phyloP scores from a whole-genome alignment of 2,888 invertebrate genomes.

The Gonocerus acuteangulatus region DNA sequence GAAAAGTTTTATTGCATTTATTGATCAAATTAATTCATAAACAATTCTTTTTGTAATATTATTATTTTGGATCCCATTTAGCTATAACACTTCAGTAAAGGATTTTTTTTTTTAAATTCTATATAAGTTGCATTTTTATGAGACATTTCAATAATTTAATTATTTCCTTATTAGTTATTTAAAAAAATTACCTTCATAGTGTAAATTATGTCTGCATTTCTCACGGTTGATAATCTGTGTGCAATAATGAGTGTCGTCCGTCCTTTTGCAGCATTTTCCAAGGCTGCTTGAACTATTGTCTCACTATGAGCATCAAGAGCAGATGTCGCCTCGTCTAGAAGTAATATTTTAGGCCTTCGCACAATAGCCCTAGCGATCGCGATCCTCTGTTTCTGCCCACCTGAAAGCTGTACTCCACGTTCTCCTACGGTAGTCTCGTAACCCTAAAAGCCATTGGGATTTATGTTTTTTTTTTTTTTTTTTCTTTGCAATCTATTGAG shows the following conservation, averaged over 20 bases:
- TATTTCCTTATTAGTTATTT: neutral
- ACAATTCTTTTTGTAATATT: too few relatives aligned
- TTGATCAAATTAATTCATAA: too few relatives aligned
- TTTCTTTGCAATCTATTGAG: too few relatives aligned
- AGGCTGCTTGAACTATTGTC: constrained; percentile 71
- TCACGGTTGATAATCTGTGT: constrained; percentile 44
- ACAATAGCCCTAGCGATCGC: constrained; percentile 83
- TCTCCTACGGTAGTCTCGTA: constrained; percentile 79
- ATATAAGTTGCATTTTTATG: too few relatives aligned
- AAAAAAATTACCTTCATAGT: constrained; percentile 40
- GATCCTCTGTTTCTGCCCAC: constrained; percentile 85
- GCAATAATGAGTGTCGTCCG: constrained; percentile 46
- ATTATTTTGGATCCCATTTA: too few relatives aligned
- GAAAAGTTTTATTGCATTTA: too few relatives aligned
- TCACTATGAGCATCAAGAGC: constrained; percentile 82
- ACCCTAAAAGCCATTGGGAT: constrained; percentile 51
- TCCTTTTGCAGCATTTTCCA: constrained; percentile 54
- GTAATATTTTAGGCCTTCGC: constrained; percentile 65
- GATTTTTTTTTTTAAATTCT: too few relatives aligned
- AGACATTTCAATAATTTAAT: too few relatives aligned
- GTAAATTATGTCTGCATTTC: constrained; percentile 42
- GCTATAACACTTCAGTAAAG: too few relatives aligned
- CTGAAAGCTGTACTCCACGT: constrained; percentile 70
- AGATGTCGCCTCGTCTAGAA: constrained; percentile 83
- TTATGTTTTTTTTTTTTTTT: too few relatives aligned